Percentiles rank a stretch among this genome's conserved stretches.
These are phyloP conservation scores for Ceriagrion tenellum DNA, from an alignment of 2,888 invertebrate species.

Conservation along the genomic window DNA sequence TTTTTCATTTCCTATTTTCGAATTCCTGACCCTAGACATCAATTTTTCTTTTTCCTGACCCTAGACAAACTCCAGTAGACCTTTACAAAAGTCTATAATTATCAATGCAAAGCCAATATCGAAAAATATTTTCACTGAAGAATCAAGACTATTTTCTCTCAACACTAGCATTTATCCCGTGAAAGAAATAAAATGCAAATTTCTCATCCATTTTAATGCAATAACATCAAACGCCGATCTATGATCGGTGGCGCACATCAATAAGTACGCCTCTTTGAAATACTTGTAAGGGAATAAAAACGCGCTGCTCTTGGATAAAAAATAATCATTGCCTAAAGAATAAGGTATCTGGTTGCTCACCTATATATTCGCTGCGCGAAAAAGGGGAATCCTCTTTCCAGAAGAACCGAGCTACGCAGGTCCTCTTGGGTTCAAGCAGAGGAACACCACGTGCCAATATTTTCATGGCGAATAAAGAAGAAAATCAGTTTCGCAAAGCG, in stretches of 20 bases:
- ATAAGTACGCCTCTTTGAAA: not conserved
- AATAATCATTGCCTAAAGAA: not conserved
- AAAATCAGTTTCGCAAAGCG: conserved; percentile 17
- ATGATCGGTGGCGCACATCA: not conserved
- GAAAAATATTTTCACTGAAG: too few relatives aligned
- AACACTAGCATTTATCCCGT: too few relatives aligned
- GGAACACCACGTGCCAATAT: not conserved
- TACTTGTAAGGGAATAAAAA: not conserved
- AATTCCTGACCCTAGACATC: too few relatives aligned
- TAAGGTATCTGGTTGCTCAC: not conserved
- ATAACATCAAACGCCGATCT: not conserved
- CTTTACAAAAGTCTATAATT: too few relatives aligned
- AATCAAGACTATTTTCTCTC: too few relatives aligned
- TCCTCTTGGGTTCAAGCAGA: not conserved
- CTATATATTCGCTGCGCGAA: not conserved
- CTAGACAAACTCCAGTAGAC: too few relatives aligned
- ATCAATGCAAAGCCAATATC: too few relatives aligned
- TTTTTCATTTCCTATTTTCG: too few relatives aligned
- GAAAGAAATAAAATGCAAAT: not conserved
- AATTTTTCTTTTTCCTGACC: too few relatives aligned
- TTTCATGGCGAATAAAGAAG: not conserved
- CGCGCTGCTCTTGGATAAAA: not conserved
- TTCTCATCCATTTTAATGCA: not conserved
- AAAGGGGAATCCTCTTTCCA: not conserved
- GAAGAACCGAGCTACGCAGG: not conserved